Evolutionary conservation across 2,888 invertebrate species (phyloP).

Genomic region (Ornithoptera alexandrae): DNA sequence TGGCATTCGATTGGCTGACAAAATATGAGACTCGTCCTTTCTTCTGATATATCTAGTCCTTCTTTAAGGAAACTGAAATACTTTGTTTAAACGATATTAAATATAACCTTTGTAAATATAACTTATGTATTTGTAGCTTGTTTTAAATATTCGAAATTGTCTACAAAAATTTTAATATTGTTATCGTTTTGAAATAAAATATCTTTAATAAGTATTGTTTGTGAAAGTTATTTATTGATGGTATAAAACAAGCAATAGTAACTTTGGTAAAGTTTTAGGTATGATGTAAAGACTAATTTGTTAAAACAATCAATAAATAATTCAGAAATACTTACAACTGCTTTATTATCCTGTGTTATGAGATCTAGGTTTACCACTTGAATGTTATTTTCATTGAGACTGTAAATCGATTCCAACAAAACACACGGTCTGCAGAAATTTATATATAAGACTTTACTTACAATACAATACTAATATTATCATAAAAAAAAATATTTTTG

Average conservation of each 20-base stretch:
- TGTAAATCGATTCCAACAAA: conserved; percentile 51
- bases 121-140: neutral
- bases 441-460: neutral
- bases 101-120: neutral
- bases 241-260: too few relatives aligned
- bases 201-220: too few relatives aligned
- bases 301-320: neutral
- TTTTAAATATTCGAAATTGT: neutral
- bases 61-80: conserved; percentile 74
- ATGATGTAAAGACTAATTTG: too few relatives aligned
- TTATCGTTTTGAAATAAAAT: too few relatives aligned
- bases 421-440: conserved; percentile 49
- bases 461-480: too few relatives aligned
- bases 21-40: conserved; percentile 75
- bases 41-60: conserved; percentile 73
- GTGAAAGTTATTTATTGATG: too few relatives aligned
- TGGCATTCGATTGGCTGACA: conserved; percentile 78
- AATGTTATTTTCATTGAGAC: conserved; percentile 55
- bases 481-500: neutral
- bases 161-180: too few relatives aligned
- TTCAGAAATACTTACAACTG: conserved; percentile 46
- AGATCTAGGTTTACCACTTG: conserved; percentile 64
- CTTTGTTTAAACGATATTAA: conserved; percentile 50
- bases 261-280: too few relatives aligned
- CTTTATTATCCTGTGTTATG: conserved; percentile 51